Percentiles rank a stretch among this genome's conserved stretches.
Conservation (phyloP, 2,797 vertebrate genomes). For the Cynopterus sphinx region DNA sequence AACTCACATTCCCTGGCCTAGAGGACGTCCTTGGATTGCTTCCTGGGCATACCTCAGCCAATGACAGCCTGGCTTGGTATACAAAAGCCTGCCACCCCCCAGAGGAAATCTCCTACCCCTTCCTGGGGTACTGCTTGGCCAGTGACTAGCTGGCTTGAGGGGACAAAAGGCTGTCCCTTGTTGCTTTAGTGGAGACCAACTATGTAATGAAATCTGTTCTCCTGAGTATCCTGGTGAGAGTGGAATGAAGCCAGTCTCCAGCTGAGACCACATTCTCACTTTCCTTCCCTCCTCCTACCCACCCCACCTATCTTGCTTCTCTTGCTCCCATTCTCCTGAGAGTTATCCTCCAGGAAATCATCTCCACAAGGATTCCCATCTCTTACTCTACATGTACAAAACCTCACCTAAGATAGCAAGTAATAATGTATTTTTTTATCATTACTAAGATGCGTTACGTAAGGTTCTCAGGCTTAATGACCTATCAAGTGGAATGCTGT, state of each 20-base stretch:
- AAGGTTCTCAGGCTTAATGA: background rate
- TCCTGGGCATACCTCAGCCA: background rate
- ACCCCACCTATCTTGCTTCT: background rate
- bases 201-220: background rate
- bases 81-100: background rate
- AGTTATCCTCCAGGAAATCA: background rate
- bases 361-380: background rate
- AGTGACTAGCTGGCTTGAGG: background rate
- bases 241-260: background rate
- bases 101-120: background rate
- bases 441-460: background rate
- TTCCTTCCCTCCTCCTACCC: background rate
- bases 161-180: background rate
- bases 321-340: background rate
- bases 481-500: background rate
- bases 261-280: background rate
- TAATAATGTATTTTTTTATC: background rate
- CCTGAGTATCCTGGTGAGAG: background rate
- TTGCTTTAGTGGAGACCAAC: background rate
- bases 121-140: background rate
- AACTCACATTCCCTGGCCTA: background rate
- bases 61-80: background rate
- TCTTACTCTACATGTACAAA: background rate
- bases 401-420: background rate
- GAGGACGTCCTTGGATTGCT: background rate